A percentile compares a stretch with the other conserved stretches of the same genome.
Evolutionary conservation across 2,797 vertebrate species (phyloP).

Genomic region (Lepidocolaptes lacrymiger): DNA sequence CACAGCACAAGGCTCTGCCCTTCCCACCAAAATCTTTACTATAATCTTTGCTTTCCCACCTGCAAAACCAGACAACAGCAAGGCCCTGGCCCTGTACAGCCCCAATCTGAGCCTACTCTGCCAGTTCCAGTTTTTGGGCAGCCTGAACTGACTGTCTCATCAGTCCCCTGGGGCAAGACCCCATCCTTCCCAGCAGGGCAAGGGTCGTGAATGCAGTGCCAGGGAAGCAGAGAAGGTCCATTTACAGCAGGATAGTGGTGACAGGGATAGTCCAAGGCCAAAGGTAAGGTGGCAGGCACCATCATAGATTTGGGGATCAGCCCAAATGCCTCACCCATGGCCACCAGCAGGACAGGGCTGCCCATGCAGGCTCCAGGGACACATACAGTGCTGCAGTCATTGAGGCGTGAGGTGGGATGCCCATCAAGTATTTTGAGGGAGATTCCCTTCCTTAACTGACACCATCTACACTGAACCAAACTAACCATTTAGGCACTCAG

Average conservation of each 20-base stretch:
- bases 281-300: not conserved
- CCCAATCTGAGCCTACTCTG: not conserved
- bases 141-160: not conserved
- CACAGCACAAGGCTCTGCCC: not conserved
- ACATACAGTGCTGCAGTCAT: rapidly evolving
- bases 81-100: too few species aligned
- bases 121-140: not conserved
- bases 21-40: not conserved
- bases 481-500: not conserved
- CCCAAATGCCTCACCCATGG: not conserved
- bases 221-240: not conserved
- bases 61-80: not conserved
- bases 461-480: not conserved
- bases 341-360: not conserved
- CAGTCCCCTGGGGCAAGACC: not conserved
- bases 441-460: not conserved
- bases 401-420: rapidly evolving
- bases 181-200: not conserved
- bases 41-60: rapidly evolving
- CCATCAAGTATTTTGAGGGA: not conserved
- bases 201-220: rapidly evolving
- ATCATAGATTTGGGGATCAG: not conserved
- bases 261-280: not conserved
- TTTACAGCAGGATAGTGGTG: not conserved
- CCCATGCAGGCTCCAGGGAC: rapidly evolving